phyloP scores from a whole-genome alignment of 1,140 invertebrate species.

The Tribolium madens region DNA sequence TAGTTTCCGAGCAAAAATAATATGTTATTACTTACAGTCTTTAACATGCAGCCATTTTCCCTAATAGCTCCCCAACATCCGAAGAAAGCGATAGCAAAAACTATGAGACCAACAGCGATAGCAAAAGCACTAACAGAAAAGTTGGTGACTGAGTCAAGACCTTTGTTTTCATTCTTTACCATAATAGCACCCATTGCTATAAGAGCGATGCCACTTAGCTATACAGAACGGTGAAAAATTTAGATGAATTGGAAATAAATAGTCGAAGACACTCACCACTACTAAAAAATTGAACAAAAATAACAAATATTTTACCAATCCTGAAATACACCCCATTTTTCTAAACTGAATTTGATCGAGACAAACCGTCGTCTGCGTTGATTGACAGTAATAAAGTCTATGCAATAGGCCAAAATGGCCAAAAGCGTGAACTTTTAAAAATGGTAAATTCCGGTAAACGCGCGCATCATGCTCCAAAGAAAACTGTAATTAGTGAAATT shows the following conservation, averaged over 20 bases:
- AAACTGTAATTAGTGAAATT: too few species aligned
- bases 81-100: constrained; percentile 86
- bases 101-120: constrained; percentile 81
- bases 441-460: too few species aligned
- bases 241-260: background rate
- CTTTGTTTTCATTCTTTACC: constrained; percentile 72
- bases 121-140: constrained; percentile 80
- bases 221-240: constrained; percentile 5
- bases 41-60: constrained; percentile 87
- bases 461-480: too few species aligned
- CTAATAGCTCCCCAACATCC: constrained; percentile 88
- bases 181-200: constrained; percentile 77
- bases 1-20: background rate
- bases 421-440: too few species aligned
- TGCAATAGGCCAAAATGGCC: too few species aligned
- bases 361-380: too few species aligned
- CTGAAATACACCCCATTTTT: constrained; percentile 7
- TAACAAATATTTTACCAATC: constrained; percentile 7
- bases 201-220: constrained; percentile 64
- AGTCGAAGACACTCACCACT: constrained; percentile 11
- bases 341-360: background rate
- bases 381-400: too few species aligned
- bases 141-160: constrained; percentile 75
- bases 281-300: constrained; percentile 30
- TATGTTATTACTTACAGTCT: constrained; percentile 72